Evolutionary conservation across 2,113 vertebrate species (phyloP), one percentile per base, ranked within the genome.

Genomic region (Apteryx owenii): DNA sequence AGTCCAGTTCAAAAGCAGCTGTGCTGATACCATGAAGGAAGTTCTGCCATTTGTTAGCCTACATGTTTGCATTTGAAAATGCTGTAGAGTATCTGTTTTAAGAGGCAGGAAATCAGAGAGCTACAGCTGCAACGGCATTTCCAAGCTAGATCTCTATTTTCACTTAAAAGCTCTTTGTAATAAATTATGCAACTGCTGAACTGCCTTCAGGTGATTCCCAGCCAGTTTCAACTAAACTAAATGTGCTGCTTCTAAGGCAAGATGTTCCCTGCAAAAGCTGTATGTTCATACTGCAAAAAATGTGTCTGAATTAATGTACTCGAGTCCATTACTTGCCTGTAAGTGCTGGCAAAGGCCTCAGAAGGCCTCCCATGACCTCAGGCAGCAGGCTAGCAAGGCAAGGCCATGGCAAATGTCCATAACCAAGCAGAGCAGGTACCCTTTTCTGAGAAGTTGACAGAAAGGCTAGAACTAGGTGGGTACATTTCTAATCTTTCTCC

Each of bases 1-100:
- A 60, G 29, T 20, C 29, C 42, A 5, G 12, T 61, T 85, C 70
- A 22, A 36, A 79, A 64, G 48, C 46, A 51, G 42, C 26, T 0
- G 0, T 44, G 42, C 8, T 16, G 75, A 42, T 20, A 46, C 8
- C 0, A 0, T 28, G 10, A 36, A 44, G n/a, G 50, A 72, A 80
- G 80, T 50, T 44, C 50, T 88, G 50, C 58, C 40, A 8, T 46
- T 65, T 54, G 10, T 61, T 26, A 85, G 50, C 44, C 72, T 60
- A 29, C 77, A 31, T 5, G 36, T 51, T 93, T 70, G n/a, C 28
- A 29, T 83, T 81, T 81, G 36, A 36, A 88, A 78, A 80, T 29
- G 15, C 82, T 73, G 73, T 6, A 38, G 51, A 60, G 8, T 64
- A 82, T 50, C 68, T 64, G 23, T 22, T 86, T 7, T 72, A 68